Evolutionary conservation across 2,113 vertebrate species (phyloP).

Genomic region (Carlito syrichta): DNA sequence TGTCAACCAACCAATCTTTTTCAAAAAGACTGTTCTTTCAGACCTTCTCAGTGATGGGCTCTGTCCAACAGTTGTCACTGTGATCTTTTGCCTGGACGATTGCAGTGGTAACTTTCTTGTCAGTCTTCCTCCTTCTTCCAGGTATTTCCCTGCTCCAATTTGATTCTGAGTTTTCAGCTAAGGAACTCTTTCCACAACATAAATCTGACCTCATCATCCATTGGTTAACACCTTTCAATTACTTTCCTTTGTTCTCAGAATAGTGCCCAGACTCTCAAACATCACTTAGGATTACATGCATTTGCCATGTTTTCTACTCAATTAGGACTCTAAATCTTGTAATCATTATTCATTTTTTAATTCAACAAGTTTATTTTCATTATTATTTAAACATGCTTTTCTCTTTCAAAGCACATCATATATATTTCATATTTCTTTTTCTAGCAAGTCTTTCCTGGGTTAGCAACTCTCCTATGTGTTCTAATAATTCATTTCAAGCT

Average conservation of each 20-base stretch:
- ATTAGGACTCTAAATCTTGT: not conserved
- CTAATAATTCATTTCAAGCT: not conserved
- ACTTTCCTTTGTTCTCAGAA: not conserved
- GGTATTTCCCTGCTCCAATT: not conserved
- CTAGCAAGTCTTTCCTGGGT: not conserved
- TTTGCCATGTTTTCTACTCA: not conserved
- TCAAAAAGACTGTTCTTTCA: not conserved
- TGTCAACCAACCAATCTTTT: not conserved
- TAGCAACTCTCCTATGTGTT: not conserved
- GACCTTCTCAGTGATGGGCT: not conserved
- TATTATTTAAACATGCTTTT: no score
- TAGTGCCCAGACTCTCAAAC: not conserved
- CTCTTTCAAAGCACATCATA: not conserved
- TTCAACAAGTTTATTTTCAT: not conserved
- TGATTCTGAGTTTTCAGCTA: not conserved
- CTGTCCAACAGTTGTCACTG: not conserved
- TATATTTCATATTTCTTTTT: not conserved
- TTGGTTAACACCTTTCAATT: not conserved
- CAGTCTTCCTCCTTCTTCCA: not conserved
- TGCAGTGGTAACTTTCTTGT: not conserved
- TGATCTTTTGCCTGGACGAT: not conserved
- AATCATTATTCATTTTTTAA: not conserved
- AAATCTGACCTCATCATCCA: not conserved
- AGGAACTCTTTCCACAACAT: not conserved
- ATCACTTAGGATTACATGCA: not conserved